Conservation (phyloP, 2,888 invertebrate species). For the Trilocha varians region DNA sequence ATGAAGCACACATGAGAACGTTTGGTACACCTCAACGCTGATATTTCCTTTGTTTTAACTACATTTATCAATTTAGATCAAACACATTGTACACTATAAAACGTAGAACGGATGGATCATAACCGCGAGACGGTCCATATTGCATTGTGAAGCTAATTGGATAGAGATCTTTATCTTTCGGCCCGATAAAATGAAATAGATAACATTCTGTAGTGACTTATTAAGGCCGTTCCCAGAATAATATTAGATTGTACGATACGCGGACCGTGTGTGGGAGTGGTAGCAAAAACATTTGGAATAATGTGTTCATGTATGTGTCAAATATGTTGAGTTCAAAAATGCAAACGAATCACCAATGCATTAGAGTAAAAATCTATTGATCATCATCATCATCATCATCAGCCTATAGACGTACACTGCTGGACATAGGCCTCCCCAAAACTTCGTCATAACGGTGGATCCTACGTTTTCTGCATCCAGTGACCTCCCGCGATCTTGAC, state of each 20-base stretch:
- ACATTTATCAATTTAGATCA: neutral
- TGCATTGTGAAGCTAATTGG: constrained; percentile 73
- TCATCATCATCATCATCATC: no score
- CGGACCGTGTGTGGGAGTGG: constrained; percentile 43
- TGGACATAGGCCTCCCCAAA: no score
- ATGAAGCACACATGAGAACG: no score
- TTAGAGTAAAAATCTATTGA: no score
- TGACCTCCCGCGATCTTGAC: no score
- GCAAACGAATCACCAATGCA: no score
- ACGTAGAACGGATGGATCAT: constrained; percentile 40
- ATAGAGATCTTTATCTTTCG: constrained; percentile 66
- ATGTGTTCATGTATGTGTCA: neutral
- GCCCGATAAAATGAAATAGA: constrained; percentile 72
- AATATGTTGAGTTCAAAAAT: no score
- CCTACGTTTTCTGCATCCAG: no score
- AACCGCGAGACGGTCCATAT: constrained; percentile 65
- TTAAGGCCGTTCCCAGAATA: constrained; percentile 76
- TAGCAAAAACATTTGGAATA: constrained; percentile 28
- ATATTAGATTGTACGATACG: constrained; percentile 72
- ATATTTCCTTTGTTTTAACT: neutral
- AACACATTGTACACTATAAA: constrained; percentile 12
- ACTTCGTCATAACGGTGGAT: no score
- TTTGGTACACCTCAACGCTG: neutral
- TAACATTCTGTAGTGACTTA: constrained; percentile 76
- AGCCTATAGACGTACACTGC: no score